A percentile compares a stretch with the other conserved stretches of the same genome.
Conservation (phyloP, 2,797 vertebrate species). For the Cryptoblepharus egeriae region DNA sequence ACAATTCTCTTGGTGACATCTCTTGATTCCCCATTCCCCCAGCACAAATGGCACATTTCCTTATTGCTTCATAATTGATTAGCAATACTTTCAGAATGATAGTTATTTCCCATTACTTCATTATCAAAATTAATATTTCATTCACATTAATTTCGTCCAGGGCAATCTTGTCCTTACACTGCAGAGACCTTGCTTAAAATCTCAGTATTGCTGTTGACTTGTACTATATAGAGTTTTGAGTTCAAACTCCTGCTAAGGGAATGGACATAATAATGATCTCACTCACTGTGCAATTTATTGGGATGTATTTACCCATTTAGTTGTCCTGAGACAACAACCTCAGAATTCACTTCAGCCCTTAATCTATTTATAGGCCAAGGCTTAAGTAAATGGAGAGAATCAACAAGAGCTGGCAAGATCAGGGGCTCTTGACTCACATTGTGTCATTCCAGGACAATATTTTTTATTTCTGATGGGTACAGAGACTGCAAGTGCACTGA, state of each 20-base stretch:
- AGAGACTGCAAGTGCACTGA: not conserved
- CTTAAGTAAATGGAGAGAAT: not conserved
- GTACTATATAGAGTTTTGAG: not conserved
- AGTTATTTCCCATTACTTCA: slow-evolving; percentile 33
- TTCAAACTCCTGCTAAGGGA: not conserved
- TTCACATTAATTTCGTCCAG: slow-evolving; percentile 16
- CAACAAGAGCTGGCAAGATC: not conserved
- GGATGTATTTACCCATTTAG: not conserved
- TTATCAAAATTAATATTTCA: slow-evolving; percentile 18
- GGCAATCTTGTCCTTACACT: not conserved
- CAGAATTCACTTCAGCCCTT: not conserved
- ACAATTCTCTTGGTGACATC: slow-evolving; percentile 10
- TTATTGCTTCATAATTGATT: slow-evolving; percentile 45
- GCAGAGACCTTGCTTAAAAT: not conserved
- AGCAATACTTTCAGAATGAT: slow-evolving; percentile 22
- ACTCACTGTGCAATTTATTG: not conserved
- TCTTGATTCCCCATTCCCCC: not conserved
- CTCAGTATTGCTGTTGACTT: not conserved
- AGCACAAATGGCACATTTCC: slow-evolving; percentile 26
- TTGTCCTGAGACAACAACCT: not conserved
- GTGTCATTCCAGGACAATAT: not conserved
- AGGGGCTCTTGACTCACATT: not conserved
- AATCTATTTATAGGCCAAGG: not conserved
- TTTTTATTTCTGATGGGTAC: not conserved
- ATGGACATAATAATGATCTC: not conserved